Conservation (phyloP, 1,140 invertebrate genomes). For the Temnothorax curvispinosus region DNA sequence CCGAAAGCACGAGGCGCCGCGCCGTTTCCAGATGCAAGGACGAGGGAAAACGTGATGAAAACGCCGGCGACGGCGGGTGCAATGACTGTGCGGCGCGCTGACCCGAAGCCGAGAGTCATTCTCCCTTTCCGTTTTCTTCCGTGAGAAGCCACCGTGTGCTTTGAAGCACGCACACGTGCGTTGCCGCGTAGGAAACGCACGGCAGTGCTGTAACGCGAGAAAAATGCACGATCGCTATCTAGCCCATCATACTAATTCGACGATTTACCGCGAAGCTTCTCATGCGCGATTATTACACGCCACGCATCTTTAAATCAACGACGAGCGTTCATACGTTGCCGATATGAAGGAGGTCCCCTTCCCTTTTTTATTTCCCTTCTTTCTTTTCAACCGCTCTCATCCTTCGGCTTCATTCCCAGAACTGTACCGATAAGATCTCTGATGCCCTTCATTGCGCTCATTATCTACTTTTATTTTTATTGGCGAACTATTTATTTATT, state of each 20-base stretch:
- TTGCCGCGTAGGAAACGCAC: conserved; percentile 7
- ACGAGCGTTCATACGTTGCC: neutral
- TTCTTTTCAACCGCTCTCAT: conserved; percentile 6
- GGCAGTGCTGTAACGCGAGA: conserved; percentile 28
- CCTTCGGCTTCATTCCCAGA: neutral
- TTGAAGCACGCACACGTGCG: conserved; percentile 31
- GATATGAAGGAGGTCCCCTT: neutral
- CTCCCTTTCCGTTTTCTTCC: conserved; percentile 59
- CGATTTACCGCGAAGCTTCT: conserved; percentile 56
- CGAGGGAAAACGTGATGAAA: conserved; percentile 48
- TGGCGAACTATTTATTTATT: neutral
- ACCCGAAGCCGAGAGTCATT: conserved; percentile 59
- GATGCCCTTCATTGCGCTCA: neutral
- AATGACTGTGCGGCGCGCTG: conserved; percentile 56
- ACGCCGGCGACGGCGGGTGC: conserved; percentile 44
- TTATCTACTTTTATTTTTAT: conserved; percentile 28
- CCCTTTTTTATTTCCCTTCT: neutral
- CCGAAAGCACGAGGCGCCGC: conserved; percentile 5
- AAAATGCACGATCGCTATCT: conserved; percentile 53
- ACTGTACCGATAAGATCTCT: neutral
- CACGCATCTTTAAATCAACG: conserved; percentile 29
- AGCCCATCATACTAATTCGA: conserved; percentile 58
- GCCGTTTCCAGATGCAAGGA: conserved; percentile 18
- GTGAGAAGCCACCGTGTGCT: conserved; percentile 47
- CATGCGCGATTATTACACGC: conserved; percentile 46